Evolutionary conservation across 2,888 invertebrate genomes (phyloP).

Genomic region (Chromoteleia sp.): DNA sequence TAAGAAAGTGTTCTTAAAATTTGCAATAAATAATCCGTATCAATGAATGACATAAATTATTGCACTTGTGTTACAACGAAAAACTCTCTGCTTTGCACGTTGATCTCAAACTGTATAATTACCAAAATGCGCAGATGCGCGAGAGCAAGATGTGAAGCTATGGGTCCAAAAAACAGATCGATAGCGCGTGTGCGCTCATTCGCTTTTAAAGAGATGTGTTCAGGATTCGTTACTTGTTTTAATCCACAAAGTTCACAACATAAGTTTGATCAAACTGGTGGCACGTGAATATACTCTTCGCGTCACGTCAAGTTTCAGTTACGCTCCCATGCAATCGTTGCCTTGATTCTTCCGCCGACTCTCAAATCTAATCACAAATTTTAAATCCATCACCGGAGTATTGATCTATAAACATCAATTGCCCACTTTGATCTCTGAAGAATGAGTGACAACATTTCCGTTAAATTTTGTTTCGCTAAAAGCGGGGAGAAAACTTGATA

Average conservation of each 20-base stretch:
- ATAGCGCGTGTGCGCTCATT: constrained; percentile 71
- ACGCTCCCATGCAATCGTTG: neutral
- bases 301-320: neutral
- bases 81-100: constrained; percentile 2
- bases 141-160: constrained; percentile 61
- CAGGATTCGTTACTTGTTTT: constrained; percentile 45
- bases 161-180: constrained; percentile 70
- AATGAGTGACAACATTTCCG: constrained; percentile 42
- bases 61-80: constrained; percentile 1
- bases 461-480: constrained; percentile 14
- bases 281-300: constrained; percentile 1
- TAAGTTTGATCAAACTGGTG: constrained; percentile 15
- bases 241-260: constrained; percentile 10
- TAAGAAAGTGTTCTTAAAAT: too few relatives aligned
- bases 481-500: constrained; percentile 30
- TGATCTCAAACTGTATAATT: constrained; percentile 54
- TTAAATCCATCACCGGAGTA: constrained; percentile 37
- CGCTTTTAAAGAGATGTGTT: constrained; percentile 62
- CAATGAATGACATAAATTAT: too few relatives aligned
- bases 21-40: too few relatives aligned
- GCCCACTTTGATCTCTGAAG: constrained; percentile 43
- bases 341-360: neutral
- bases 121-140: constrained; percentile 68
- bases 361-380: constrained; percentile 23
- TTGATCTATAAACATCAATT: constrained; percentile 65